Conservation (phyloP, 2,888 invertebrate genomes). For the Hyposoter dolosus region DNA sequence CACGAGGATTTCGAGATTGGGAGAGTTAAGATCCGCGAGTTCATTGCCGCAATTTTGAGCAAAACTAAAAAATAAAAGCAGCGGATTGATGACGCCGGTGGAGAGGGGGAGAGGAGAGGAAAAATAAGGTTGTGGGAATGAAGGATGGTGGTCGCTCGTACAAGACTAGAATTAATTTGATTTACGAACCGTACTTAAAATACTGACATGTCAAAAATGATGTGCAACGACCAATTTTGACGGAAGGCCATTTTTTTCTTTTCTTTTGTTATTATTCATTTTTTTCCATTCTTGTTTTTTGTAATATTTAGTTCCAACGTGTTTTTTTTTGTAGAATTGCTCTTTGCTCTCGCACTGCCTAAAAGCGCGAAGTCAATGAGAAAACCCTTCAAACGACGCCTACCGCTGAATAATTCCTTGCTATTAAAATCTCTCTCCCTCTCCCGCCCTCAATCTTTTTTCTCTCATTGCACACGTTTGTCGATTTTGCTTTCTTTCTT, state of each 20-base stretch:
- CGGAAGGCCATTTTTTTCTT: conserved; percentile 77
- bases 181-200: conserved; percentile 83
- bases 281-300: conserved; percentile 47
- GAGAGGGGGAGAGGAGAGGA: background rate
- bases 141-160: conserved; percentile 79
- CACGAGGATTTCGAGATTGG: conserved; percentile 14
- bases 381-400: conserved; percentile 57
- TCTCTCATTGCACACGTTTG: conserved; percentile 67
- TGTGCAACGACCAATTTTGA: conserved; percentile 79
- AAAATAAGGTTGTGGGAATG: background rate
- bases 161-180: conserved; percentile 84
- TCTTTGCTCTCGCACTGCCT: conserved; percentile 71
- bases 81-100: conserved; percentile 21
- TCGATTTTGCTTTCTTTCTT: conserved; percentile 69
- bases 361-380: conserved; percentile 60
- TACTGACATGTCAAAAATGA: conserved; percentile 82
- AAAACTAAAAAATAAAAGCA: conserved; percentile 53
- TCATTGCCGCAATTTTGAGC: conserved; percentile 57
- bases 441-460: conserved; percentile 21
- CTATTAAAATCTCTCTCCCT: conserved; percentile 18
- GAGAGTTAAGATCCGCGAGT: conserved; percentile 41
- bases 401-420: conserved; percentile 57
- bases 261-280: conserved; percentile 26
- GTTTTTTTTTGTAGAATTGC: conserved; percentile 73
- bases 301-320: background rate